A percentile compares a stretch with the other conserved stretches of the same genome.
Evolutionary conservation across 2,888 invertebrate genomes (phyloP).

Genomic region (Argyresthia albistria): DNA sequence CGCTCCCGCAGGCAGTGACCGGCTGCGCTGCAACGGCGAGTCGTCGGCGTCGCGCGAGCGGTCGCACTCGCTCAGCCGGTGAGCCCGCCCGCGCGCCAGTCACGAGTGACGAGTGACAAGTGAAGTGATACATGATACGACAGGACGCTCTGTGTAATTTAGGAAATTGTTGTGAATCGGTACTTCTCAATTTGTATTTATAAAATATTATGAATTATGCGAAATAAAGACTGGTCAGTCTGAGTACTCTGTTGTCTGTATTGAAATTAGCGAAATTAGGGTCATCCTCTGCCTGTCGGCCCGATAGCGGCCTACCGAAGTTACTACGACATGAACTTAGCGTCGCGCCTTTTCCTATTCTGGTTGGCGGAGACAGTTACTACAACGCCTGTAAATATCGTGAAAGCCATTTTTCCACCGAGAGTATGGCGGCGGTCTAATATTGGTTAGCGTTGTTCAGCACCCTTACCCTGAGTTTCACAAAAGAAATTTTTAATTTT

Average conservation of each 20-base stretch:
- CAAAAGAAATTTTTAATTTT: too few relatives aligned
- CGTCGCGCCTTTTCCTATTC: too few relatives aligned
- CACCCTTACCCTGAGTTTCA: too few relatives aligned
- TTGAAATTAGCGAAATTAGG: background rate
- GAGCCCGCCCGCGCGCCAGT: slow-evolving; percentile 39
- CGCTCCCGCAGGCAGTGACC: slow-evolving; percentile 52
- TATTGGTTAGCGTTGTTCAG: too few relatives aligned
- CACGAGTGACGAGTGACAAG: slow-evolving; percentile 45
- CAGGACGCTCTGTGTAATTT: slow-evolving; percentile 53
- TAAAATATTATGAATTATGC: slow-evolving; percentile 51
- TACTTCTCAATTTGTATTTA: slow-evolving; percentile 72
- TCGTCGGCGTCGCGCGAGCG: slow-evolving; percentile 49
- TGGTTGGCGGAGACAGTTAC: too few relatives aligned
- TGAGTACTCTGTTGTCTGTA: slow-evolving; percentile 17
- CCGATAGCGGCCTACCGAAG: too few relatives aligned
- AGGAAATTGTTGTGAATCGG: slow-evolving; percentile 68
- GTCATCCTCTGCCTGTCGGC: background rate
- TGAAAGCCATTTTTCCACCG: too few relatives aligned
- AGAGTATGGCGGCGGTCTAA: too few relatives aligned
- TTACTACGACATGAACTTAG: too few relatives aligned
- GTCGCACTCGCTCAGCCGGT: slow-evolving; percentile 80
- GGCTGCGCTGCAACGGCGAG: slow-evolving; percentile 48
- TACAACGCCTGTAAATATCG: too few relatives aligned
- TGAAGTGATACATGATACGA: slow-evolving; percentile 62
- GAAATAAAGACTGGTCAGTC: slow-evolving; percentile 67